Evolutionary conservation across 2,797 vertebrate species (phyloP).

Genomic region (Pempheris klunzingeri): DNA sequence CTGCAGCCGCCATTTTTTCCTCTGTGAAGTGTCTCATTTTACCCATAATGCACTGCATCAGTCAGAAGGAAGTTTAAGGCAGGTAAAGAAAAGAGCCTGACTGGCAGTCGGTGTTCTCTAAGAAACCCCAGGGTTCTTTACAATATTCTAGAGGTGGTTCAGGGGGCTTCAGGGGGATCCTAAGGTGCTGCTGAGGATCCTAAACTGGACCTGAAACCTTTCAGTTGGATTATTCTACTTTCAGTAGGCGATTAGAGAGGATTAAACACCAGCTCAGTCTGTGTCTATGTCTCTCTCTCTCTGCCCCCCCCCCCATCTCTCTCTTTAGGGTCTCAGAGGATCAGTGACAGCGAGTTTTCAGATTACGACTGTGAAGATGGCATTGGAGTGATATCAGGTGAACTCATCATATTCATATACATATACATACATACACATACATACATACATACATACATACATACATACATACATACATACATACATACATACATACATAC

Average conservation of each 20-base stretch:
- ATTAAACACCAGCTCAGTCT: constrained; percentile 45
- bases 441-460: too few relatives aligned
- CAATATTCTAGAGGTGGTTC: neutral
- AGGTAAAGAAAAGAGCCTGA: too few relatives aligned
- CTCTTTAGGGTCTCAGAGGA: constrained; percentile 92
- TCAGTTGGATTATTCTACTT: constrained; percentile 38
- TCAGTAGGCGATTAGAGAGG: constrained; percentile 53
- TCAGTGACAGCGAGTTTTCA: constrained; percentile 95
- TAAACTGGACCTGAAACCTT: neutral
- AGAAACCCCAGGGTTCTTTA: neutral
- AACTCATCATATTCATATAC: too few relatives aligned
- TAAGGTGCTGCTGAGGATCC: neutral
- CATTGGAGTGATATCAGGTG: constrained; percentile 95
- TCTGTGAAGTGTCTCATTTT: too few relatives aligned
- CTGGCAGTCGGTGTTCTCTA: too few relatives aligned
- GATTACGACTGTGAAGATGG: constrained; percentile 97
- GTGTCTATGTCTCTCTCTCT: neutral
- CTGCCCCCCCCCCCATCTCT: too few relatives aligned
- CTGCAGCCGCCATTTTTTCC: too few relatives aligned
- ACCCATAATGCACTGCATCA: too few relatives aligned
- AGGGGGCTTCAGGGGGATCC: neutral
- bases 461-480: too few relatives aligned
- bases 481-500: too few relatives aligned
- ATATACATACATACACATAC: too few relatives aligned
- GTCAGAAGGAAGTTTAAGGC: neutral